phyloP scores from a whole-genome alignment of 2,797 vertebrate genomes.

The Thaleichthys pacificus region DNA sequence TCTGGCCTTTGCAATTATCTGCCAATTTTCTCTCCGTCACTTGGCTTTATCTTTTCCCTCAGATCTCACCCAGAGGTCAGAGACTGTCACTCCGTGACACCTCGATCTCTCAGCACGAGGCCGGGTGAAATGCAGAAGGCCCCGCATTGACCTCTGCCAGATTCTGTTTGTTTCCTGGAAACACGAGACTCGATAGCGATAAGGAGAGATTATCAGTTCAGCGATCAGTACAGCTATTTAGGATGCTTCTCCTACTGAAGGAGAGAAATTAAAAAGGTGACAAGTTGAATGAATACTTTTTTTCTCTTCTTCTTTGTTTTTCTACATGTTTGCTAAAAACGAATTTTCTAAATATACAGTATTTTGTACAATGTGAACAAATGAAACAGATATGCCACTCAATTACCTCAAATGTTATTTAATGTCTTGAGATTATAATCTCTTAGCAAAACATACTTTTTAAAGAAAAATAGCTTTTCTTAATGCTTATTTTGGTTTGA shows the following conservation, averaged over 20 bases:
- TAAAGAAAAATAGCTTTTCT: background rate
- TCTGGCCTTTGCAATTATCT: constrained; percentile 75
- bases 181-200: constrained; percentile 70
- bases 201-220: constrained; percentile 74
- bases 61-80: constrained; percentile 72
- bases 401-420: background rate
- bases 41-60: constrained; percentile 73
- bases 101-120: constrained; percentile 61
- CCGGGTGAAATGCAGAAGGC: constrained; percentile 73
- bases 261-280: constrained; percentile 35
- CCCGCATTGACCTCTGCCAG: constrained; percentile 71
- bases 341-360: background rate
- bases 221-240: constrained; percentile 70
- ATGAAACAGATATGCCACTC: background rate
- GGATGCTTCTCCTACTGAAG: constrained; percentile 42
- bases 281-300: background rate
- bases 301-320: background rate
- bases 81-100: constrained; percentile 64
- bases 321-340: background rate
- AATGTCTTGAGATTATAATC: background rate
- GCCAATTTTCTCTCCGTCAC: constrained; percentile 74
- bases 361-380: background rate
- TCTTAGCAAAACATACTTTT: background rate
- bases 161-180: constrained; percentile 71
- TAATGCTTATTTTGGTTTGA: constrained; percentile 13